Evolutionary conservation across 2,797 vertebrate species (phyloP).

Genomic region (Acipenser transmontanus): DNA sequence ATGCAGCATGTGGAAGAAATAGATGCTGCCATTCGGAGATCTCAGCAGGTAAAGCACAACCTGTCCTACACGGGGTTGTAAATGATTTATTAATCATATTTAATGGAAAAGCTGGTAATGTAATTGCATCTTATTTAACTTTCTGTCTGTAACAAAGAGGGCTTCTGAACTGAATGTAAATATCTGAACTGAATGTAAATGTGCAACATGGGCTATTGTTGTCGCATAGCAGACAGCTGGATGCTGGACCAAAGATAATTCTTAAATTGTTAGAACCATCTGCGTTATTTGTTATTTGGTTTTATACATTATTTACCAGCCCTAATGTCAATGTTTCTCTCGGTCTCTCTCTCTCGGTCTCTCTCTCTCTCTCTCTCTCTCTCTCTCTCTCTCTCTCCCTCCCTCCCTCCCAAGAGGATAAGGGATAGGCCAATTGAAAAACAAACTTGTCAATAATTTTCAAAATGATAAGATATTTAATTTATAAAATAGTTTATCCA

Average conservation of each 20-base stretch:
- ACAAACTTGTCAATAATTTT: no score
- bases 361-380: no score
- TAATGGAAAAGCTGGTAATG: no score
- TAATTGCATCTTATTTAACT: no score
- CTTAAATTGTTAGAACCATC: slow-evolving; percentile 27
- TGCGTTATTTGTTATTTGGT: slow-evolving; percentile 29
- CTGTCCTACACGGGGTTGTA: slow-evolving; percentile 9
- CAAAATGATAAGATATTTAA: no score
- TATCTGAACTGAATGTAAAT: not conserved
- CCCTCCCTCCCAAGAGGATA: no score
- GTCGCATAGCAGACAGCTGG: slow-evolving; percentile 20
- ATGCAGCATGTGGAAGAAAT: slow-evolving; percentile 81
- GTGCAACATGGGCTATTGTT: slow-evolving; percentile 17
- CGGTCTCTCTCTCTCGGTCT: no score
- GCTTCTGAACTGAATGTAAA: slow-evolving; percentile 27
- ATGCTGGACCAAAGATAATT: slow-evolving; percentile 25
- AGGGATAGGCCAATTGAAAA: no score
- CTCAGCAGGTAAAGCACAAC: slow-evolving; percentile 75
- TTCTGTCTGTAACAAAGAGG: slow-evolving; percentile 18
- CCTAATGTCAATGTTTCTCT: no score
- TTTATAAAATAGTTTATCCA: no score
- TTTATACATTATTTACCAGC: not conserved
- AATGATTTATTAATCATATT: slow-evolving; percentile 8
- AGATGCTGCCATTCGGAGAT: slow-evolving; percentile 80
- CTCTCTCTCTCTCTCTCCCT: no score